phyloP scores from a whole-genome alignment of 2,113 vertebrate genomes.

The Crotalus viridis region DNA sequence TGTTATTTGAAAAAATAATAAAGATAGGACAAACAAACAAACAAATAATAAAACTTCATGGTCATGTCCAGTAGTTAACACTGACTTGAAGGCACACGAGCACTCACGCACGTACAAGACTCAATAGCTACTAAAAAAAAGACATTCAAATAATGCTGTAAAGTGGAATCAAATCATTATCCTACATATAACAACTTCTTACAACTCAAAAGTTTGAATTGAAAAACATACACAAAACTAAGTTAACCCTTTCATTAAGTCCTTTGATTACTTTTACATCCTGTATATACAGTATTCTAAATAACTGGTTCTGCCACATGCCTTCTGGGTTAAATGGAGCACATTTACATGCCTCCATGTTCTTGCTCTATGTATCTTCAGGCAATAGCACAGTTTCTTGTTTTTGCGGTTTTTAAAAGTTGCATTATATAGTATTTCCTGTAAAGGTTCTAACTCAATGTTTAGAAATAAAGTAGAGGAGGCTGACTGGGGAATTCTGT shows the following conservation, averaged over 20 bases:
- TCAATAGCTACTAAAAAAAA: neutral
- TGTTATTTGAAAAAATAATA: neutral
- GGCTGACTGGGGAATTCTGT: neutral
- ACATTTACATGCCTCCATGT: neutral
- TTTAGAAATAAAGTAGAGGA: neutral
- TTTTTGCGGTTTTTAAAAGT: neutral
- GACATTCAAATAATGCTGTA: neutral
- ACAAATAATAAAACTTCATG: neutral
- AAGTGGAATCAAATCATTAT: neutral
- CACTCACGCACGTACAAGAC: neutral
- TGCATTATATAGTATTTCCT: neutral
- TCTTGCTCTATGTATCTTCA: neutral
- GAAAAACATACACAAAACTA: neutral
- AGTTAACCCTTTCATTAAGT: neutral
- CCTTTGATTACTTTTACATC: neutral
- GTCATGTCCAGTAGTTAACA: neutral
- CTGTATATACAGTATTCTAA: neutral
- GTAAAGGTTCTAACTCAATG: neutral
- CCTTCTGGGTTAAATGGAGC: neutral
- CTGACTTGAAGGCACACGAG: neutral
- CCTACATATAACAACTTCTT: neutral
- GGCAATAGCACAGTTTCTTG: neutral
- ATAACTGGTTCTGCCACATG: neutral
- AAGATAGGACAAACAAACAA: too few species aligned
- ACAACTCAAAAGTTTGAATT: neutral